Evolutionary conservation across 1,140 invertebrate genomes (phyloP).

Genomic region (Condylostylus longicornis): DNA sequence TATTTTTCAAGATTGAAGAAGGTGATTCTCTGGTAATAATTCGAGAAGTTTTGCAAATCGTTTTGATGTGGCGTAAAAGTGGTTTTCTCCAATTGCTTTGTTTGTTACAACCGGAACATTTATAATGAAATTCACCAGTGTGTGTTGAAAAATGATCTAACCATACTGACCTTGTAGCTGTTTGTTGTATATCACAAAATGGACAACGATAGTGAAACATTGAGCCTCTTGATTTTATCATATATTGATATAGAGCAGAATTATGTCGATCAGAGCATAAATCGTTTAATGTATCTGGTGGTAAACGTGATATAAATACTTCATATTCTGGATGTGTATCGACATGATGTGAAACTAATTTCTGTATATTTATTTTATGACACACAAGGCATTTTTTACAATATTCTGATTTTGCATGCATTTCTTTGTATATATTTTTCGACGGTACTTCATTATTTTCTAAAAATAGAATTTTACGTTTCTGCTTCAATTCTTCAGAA

Average conservation of each 20-base stretch:
- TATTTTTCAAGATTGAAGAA: background rate
- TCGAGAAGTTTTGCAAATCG: conserved; percentile 6
- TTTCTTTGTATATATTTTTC: conserved; percentile 9
- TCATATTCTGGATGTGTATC: conserved; percentile 38
- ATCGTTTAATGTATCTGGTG: conserved; percentile 14
- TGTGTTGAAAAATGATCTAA: conserved; percentile 45
- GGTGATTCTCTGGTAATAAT: background rate
- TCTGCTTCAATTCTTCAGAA: background rate
- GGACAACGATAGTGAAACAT: conserved; percentile 12
- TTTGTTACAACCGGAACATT: conserved; percentile 36
- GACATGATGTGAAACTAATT: conserved; percentile 41
- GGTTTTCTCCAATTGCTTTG: background rate
- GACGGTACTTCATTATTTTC: background rate
- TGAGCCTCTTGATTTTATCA: rapidly evolving
- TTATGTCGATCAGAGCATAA: conserved; percentile 8
- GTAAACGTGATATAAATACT: conserved; percentile 37
- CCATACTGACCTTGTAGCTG: background rate
- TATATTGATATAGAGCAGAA: conserved; percentile 7
- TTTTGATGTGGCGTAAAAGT: conserved; percentile 2
- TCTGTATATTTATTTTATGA: conserved; percentile 32
- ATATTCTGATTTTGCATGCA: conserved; percentile 7
- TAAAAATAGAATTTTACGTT: background rate
- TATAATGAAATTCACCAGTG: conserved; percentile 45
- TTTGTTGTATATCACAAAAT: conserved; percentile 13
- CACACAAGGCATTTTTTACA: conserved; percentile 36